Evolutionary conservation across 2,888 invertebrate genomes (phyloP), one percentile per base, ranked within the genome.

Genomic region (Drosophila pullipes): DNA sequence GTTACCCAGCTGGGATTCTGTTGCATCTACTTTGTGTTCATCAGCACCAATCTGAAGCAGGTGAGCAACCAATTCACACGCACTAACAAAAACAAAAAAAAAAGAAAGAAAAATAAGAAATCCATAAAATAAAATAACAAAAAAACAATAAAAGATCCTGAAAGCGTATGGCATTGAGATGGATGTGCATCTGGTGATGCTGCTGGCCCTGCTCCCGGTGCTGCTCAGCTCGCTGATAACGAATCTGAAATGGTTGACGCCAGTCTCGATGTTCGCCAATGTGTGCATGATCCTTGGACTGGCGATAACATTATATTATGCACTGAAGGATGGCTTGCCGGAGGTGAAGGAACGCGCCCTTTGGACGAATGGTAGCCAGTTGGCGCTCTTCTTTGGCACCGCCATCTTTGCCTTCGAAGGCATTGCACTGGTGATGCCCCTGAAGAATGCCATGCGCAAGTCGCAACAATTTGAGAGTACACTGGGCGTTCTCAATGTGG

Each of bases 1-100:
- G 94, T 98, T 68, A 99, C 99, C n/a, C 99, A 99, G 94, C 94
- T 99, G 74, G 99, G 99, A 72, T 99, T 99, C 94, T 99, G 99
- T 93, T 99, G 98, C 93, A 97, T 99, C 35, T 99, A 99, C 94
- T 97, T 99, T 89, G 97, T 99, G 25, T 99, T 99, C 93, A 97
- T 99, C 81, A 96, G 98, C 16, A 96, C 96, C 75, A 98, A 98
- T 93, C 93, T 97, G 73, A 95, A 97, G 93, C 95, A 96, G 95
- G 97, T 97, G 72, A 86, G 89, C 81, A 25, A 47, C 22, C 44
- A 18, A 10, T 22, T 31, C 16, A 3, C 25, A 0, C 2, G 35
- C n/a, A 25, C 54, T 35, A 10, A 0, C 22, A 47, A 47, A 7
- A 9, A 1, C 0, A 4, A 47, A 4, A 2, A 25, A 6, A 4